These are phyloP conservation scores for Sipha maydis DNA, from an alignment of 2,888 invertebrate genomes.

Conservation along the genomic window DNA sequence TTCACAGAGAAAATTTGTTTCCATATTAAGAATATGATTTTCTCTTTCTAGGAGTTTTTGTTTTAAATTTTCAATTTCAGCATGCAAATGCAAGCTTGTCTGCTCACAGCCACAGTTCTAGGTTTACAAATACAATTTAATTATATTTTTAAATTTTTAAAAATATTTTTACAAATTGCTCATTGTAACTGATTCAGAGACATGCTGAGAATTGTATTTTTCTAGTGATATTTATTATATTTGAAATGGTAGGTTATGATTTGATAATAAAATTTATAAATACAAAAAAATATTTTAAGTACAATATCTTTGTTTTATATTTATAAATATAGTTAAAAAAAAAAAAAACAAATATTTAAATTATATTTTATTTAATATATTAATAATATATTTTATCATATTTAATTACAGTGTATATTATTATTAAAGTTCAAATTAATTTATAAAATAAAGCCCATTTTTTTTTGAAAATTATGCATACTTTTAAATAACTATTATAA, in stretches of 20 bases:
- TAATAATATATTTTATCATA: no score
- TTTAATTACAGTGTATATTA: no score
- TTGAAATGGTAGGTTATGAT: background rate
- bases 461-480: no score
- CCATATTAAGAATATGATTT: constrained; percentile 84
- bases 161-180: background rate
- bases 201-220: no score
- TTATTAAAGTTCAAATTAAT: no score
- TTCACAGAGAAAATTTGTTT: constrained; percentile 85
- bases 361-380: no score
- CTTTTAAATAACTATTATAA: no score
- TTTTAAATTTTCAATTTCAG: constrained; percentile 87
- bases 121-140: background rate
- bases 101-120: constrained; percentile 68
- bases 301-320: background rate
- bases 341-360: no score
- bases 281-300: background rate
- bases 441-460: no score
- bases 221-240: background rate
- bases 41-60: constrained; percentile 84
- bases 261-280: background rate
- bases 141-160: background rate
- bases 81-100: constrained; percentile 76
- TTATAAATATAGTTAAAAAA: background rate
- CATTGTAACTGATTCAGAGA: background rate